phyloP scores from a whole-genome alignment of 2,888 invertebrate species.

The Drosophila melanocephala region DNA sequence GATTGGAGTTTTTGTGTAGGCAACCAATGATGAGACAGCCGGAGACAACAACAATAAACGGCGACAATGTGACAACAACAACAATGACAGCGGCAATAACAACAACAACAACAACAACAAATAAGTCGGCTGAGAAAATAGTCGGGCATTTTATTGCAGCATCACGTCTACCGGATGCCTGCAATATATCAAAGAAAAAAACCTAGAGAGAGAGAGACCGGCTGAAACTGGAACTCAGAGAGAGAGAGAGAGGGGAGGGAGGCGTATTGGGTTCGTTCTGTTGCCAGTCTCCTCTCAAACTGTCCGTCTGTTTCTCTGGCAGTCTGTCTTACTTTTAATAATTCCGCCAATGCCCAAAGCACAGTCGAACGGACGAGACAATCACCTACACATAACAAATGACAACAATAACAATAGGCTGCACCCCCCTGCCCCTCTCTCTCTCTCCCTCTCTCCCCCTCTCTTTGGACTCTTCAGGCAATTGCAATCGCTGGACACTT shows the following conservation, averaged over 20 bases:
- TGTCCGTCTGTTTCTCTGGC: constrained; percentile 2
- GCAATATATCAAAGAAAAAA: constrained; percentile 68
- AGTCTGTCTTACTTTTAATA: constrained; percentile 67
- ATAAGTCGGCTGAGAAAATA: constrained; percentile 54
- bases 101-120: constrained; percentile 31
- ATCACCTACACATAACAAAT: constrained; percentile 73
- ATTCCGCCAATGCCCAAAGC: constrained; percentile 66
- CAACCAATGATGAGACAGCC: constrained; percentile 51
- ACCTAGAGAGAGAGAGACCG: constrained; percentile 19
- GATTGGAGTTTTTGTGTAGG: constrained; percentile 73
- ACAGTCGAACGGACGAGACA: constrained; percentile 29
- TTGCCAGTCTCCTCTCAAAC: neutral
- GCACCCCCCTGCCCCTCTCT: neutral
- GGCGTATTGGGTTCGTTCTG: constrained; percentile 41
- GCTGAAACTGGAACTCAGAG: constrained; percentile 20
- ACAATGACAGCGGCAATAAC: constrained; percentile 30
- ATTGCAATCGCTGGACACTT: constrained; percentile 67
- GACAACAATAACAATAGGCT: constrained; percentile 73
- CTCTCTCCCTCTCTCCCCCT: neutral
- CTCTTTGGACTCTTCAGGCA: constrained; percentile 46
- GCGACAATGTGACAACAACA: constrained; percentile 40
- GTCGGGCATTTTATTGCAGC: constrained; percentile 74
- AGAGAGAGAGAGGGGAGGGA: constrained; percentile 22
- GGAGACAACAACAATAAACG: constrained; percentile 33
- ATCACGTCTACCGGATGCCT: constrained; percentile 81